Percentiles rank a stretch among this genome's conserved stretches.
phyloP scores from a whole-genome alignment of 1,140 invertebrate species.

The Halotydeus destructor region DNA sequence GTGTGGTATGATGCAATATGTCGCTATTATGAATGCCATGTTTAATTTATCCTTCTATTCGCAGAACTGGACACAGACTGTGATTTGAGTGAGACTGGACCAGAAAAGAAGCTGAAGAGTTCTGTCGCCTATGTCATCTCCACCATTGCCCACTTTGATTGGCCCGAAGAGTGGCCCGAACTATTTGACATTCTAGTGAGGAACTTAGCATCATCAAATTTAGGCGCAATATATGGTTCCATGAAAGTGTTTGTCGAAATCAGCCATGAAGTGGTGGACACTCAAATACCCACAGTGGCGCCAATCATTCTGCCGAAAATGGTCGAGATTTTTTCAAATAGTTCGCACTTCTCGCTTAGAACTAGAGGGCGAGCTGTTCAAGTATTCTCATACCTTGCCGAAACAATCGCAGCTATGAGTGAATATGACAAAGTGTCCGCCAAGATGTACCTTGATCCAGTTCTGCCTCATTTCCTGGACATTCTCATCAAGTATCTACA shows the following conservation, averaged over 20 bases:
- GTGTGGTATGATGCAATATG: neutral
- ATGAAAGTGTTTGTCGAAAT: constrained; percentile 53
- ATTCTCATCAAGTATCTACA: constrained; percentile 40
- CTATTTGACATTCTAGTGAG: constrained; percentile 46
- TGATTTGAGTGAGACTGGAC: neutral
- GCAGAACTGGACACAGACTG: neutral
- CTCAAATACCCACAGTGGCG: constrained; percentile 43
- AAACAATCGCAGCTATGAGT: constrained; percentile 34
- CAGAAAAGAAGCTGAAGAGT: constrained; percentile 29
- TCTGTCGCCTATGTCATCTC: constrained; percentile 52
- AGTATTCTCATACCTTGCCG: constrained; percentile 39
- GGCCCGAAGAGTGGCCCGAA: constrained; percentile 52
- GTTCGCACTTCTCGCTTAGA: constrained; percentile 36
- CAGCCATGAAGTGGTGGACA: constrained; percentile 42
- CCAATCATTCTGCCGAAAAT: constrained; percentile 53
- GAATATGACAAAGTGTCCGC: constrained; percentile 31
- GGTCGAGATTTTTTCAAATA: constrained; percentile 43
- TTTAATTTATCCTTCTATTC: neutral
- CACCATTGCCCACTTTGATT: constrained; percentile 52
- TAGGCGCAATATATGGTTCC: constrained; percentile 43
- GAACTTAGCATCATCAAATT: constrained; percentile 29
- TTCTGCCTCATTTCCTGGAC: constrained; percentile 45
- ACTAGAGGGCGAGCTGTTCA: constrained; percentile 40
- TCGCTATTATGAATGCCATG: neutral
- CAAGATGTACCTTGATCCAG: constrained; percentile 23